A percentile compares a stretch with the other conserved stretches of the same genome.
Evolutionary conservation across 2,797 vertebrate species (phyloP).

Genomic region (Myotis planiceps): DNA sequence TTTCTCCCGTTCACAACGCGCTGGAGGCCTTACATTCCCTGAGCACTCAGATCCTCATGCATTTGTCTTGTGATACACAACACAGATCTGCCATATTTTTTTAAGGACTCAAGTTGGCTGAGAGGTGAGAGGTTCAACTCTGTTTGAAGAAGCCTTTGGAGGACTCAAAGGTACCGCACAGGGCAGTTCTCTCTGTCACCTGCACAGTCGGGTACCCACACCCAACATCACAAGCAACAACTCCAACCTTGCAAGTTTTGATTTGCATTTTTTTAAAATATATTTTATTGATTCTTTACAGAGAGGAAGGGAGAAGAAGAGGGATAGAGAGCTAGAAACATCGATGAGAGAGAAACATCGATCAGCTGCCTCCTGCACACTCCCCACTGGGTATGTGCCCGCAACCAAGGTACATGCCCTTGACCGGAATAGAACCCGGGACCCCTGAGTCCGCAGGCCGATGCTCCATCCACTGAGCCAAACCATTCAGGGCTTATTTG

Average conservation of each 20-base stretch:
- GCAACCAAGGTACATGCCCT: too few relatives aligned
- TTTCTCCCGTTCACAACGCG: background rate
- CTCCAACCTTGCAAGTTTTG: background rate
- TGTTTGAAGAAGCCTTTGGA: background rate
- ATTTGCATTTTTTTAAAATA: background rate
- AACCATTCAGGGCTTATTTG: too few relatives aligned
- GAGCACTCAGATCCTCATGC: background rate
- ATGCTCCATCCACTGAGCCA: too few relatives aligned
- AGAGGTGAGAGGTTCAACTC: background rate
- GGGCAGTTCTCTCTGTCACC: constrained; percentile 14
- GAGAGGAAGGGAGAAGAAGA: too few relatives aligned
- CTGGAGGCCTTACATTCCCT: fast-evolving
- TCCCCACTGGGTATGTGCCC: too few relatives aligned
- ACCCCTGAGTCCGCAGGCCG: too few relatives aligned
- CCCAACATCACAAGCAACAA: background rate
- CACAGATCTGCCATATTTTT: background rate
- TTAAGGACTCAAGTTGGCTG: background rate
- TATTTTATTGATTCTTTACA: too few relatives aligned
- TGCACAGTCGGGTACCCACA: background rate
- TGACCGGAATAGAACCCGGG: too few relatives aligned
- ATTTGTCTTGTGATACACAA: background rate
- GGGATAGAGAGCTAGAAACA: too few relatives aligned
- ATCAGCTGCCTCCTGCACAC: too few relatives aligned
- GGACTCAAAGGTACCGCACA: background rate
- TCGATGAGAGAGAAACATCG: too few relatives aligned